These are phyloP conservation scores for Boloria euphrosyne DNA, from an alignment of 2,888 invertebrate species.

Conservation along the genomic window DNA sequence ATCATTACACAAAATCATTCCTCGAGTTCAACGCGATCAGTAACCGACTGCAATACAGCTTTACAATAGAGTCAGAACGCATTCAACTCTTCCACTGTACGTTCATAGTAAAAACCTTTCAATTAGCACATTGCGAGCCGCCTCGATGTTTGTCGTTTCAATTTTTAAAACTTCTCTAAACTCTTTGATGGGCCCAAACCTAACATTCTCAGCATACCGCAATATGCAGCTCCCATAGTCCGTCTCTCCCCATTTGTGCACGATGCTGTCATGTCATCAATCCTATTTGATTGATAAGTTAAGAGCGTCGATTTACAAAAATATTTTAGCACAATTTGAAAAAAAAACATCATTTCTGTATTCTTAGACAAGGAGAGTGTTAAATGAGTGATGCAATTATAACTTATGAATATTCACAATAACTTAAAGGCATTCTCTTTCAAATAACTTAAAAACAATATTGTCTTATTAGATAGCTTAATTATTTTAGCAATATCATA, in stretches of 20 bases:
- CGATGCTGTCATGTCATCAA: constrained; percentile 45
- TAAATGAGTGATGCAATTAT: no score
- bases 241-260: constrained; percentile 29
- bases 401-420: no score
- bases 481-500: no score
- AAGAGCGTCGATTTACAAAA: constrained; percentile 44
- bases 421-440: no score
- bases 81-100: constrained; percentile 37
- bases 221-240: constrained; percentile 54
- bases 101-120: constrained; percentile 54
- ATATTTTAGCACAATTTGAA: constrained; percentile 12
- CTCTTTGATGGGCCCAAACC: constrained; percentile 69
- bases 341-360: background rate
- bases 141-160: constrained; percentile 73
- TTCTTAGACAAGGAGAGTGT: background rate
- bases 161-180: constrained; percentile 72
- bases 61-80: constrained; percentile 35
- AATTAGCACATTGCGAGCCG: constrained; percentile 58
- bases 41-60: constrained; percentile 14
- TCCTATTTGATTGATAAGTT: constrained; percentile 51
- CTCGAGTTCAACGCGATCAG: constrained; percentile 1
- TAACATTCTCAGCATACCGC: constrained; percentile 70
- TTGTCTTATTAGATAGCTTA: no score
- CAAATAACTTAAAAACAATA: no score
- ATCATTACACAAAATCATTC: constrained; percentile 12